Percentiles rank a stretch among this genome's conserved stretches.
phyloP scores from a whole-genome alignment of 1,140 invertebrate genomes.

The Polypedilum pembai region DNA sequence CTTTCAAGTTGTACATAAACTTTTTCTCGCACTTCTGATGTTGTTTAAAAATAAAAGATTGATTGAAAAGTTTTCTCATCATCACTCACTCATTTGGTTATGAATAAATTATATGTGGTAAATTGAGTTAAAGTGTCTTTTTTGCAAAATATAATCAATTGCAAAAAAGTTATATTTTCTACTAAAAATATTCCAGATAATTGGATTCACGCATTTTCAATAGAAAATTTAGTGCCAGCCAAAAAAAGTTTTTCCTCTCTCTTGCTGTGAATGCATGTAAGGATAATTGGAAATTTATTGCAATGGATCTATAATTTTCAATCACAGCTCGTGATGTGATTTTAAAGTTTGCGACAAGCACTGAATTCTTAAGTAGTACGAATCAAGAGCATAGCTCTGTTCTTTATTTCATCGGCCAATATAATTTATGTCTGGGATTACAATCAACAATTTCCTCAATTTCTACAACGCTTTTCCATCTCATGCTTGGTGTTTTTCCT shows the following conservation, averaged over 20 bases:
- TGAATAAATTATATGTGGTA: too few species aligned
- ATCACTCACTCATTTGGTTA: too few species aligned
- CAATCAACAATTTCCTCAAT: conserved; percentile 18
- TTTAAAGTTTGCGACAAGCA: conserved; percentile 9
- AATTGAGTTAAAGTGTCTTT: too few species aligned
- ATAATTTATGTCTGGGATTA: conserved; percentile 18
- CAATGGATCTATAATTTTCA: conserved; percentile 18
- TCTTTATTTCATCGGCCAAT: not conserved
- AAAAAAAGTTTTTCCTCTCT: too few species aligned
- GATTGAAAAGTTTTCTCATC: conserved; percentile 2
- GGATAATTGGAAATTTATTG: conserved; percentile 18
- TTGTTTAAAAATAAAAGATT: not conserved
- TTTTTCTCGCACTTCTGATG: not conserved
- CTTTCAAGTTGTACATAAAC: not conserved
- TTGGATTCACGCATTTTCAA: too few species aligned
- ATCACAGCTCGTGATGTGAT: conserved; percentile 16
- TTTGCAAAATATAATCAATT: too few species aligned
- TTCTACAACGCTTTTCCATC: conserved; percentile 5
- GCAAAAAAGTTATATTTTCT: too few species aligned
- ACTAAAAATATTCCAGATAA: too few species aligned
- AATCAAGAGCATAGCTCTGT: not conserved
- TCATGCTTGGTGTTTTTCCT: not conserved
- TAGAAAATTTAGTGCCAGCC: too few species aligned
- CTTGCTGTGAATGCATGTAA: not conserved
- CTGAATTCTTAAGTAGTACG: not conserved